Base-by-base conservation (phyloP, 2,113 vertebrate genomes). In the Pampusana beccarii region DNA sequence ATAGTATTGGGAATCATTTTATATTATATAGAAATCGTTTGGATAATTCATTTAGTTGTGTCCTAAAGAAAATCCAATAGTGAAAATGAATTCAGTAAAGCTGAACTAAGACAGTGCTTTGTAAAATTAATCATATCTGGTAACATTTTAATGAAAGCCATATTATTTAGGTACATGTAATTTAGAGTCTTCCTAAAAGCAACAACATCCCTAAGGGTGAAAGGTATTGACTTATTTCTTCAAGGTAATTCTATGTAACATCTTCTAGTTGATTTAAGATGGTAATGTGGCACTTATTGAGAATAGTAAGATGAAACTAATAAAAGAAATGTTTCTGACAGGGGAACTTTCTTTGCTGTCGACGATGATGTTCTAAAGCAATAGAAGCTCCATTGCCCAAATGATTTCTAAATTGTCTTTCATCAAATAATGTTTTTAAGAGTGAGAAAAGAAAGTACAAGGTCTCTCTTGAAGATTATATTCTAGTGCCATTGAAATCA, bases 291-390 rank as follows among this genome's bases (percentile, higher is more conserved):
- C 42, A 66, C 24, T 86, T 57, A 65, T 1, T 54, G 16, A 62
- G 21, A 54, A 54, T 0, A 64, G 16, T 6, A 84, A 78, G 6
- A 80, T 51, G 4, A 90, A 90, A 79, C 57, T 60, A 50, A 38
- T 58, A 34, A 20, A 88, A 71, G 6, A 70, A 92, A 40, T 5
- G 0, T 44, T 75, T 88, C 38, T 53, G 48, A 38, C 13, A 58
- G 9, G 44, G n/a, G 17, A 77, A 65, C 38, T 62, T 91, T 50
- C 20, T 67, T 4, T 36, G 16, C 11, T 62, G 6, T 42, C 0
- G 0, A 17, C 14, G 14, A 78, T 20, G 38, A 5, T 1, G 1
- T 21, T 60, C n/a, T 46, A 60, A 75, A 72, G 14, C 23, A 54
- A 44, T 23, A 79, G 38, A 79, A 87, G 2, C 12, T 81, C 10